Conservation (phyloP, 2,113 vertebrate genomes). For the Barbus barbus region DNA sequence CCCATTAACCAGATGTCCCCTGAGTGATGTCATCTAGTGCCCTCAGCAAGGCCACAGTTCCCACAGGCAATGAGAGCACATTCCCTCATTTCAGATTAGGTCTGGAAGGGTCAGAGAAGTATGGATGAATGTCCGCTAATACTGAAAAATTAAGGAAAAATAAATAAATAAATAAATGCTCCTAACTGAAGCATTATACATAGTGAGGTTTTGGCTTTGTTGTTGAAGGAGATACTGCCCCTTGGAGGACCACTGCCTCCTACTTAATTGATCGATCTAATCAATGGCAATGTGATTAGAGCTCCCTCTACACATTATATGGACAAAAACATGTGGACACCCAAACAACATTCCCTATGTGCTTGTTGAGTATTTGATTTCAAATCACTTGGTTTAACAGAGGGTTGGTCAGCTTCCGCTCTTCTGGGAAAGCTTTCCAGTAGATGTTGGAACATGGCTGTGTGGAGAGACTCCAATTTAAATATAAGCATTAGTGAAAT, state of each 20-base stretch:
- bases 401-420: not conserved
- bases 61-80: not conserved
- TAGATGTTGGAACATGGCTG: not conserved
- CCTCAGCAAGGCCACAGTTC: constrained; percentile 23
- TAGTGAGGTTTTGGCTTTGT: not conserved
- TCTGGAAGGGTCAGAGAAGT: not conserved
- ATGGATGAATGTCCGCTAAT: not conserved
- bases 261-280: constrained; percentile 42
- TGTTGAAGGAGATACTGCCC: not conserved
- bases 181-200: not conserved
- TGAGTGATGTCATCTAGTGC: constrained; percentile 10
- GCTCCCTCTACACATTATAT: not conserved
- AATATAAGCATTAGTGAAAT: not conserved
- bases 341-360: not conserved
- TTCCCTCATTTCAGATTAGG: constrained; percentile 2
- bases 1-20: constrained; percentile 17
- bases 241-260: constrained; percentile 5
- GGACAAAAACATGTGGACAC: not conserved
- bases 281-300: constrained; percentile 41
- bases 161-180: too few species aligned
- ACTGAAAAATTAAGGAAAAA: not conserved
- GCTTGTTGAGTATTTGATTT: constrained; percentile 1
- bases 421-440: not conserved
- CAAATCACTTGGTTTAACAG: not conserved
- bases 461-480: not conserved